These are phyloP conservation scores for Tachyglossus aculeatus DNA, from an alignment of 2,797 vertebrate genomes.

Conservation along the genomic window DNA sequence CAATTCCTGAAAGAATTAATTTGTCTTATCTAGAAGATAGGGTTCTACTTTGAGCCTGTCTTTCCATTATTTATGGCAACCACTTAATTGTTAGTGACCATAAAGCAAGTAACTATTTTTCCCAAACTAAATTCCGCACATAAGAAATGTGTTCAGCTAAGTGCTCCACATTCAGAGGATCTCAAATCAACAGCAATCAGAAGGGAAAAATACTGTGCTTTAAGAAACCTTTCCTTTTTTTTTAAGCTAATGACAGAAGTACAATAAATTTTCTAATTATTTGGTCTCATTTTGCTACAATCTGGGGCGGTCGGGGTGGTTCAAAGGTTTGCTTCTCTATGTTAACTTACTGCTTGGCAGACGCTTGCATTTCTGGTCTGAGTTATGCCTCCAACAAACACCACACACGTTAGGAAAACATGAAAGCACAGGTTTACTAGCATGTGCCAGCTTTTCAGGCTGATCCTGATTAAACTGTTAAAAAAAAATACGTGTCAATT, in stretches of 20 bases:
- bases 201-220: neutral
- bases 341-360: conserved; percentile 93
- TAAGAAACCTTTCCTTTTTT: neutral
- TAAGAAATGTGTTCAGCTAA: neutral
- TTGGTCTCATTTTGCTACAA: neutral
- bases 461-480: conserved; percentile 88
- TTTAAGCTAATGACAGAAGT: neutral
- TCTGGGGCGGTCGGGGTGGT: too few species aligned
- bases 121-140: neutral
- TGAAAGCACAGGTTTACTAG: conserved; percentile 94
- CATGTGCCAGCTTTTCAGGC: conserved; percentile 98
- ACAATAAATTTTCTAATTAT: neutral
- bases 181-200: neutral
- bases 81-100: neutral
- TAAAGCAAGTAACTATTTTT: neutral
- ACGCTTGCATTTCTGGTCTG: conserved; percentile 87
- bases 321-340: neutral
- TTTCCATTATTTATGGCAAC: conserved; percentile 1
- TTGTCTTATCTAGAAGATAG: neutral
- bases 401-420: conserved; percentile 89
- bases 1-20: neutral
- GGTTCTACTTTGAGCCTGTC: neutral
- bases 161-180: neutral
- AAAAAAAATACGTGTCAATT: conserved; percentile 13
- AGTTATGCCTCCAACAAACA: conserved; percentile 92